Base-by-base conservation (phyloP, 1,140 invertebrate genomes). In the Ridgeia piscesae region DNA sequence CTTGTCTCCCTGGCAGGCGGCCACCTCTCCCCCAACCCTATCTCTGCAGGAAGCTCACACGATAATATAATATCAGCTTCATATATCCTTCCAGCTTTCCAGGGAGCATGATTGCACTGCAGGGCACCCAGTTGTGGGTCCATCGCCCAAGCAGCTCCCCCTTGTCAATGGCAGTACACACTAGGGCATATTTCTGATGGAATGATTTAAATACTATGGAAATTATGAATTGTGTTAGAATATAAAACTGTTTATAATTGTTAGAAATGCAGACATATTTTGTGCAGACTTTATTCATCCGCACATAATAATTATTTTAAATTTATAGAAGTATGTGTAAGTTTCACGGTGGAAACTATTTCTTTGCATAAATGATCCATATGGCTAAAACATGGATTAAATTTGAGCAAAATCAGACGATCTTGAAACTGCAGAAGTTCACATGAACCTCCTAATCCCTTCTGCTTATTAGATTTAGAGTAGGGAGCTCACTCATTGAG, bases 1-100 rank as follows among this genome's bases (percentile, higher is more conserved):
- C 58, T 21, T 31, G 27, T 31, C 58, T 77, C 27, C 58, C 27
- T 77, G 58, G 58, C 58, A 21, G 58, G 58, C 27, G 8, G 58
- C 58, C 58, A 77, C 27, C 27, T 77, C 58, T 77, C 14, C 27
- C 58, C 11, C 27, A 31, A 21, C 2, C 27, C 14, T 77, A 77
- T 77, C 58, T 27, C 58, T 77, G 17, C 58, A 77, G 58, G 58
- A 77, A 77, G 27, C 58, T 77, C 58, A 77, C 58, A 21, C 27
- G 58, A 77, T 77, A 77, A 77, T 77, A 77, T 77, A 77, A 77
- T 77, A 77, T 77, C 58, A 77, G 17, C 58, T 77, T 77, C 58
- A 77, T 77, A 77, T 77, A 77, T 77, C 58, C 58, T 77, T 31
- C 58, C 58, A 21, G 58, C 58, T 77, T 77, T 77, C 58, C 58